Conservation (phyloP, 2,888 invertebrate species). For the Hypomecis punctinalis region DNA sequence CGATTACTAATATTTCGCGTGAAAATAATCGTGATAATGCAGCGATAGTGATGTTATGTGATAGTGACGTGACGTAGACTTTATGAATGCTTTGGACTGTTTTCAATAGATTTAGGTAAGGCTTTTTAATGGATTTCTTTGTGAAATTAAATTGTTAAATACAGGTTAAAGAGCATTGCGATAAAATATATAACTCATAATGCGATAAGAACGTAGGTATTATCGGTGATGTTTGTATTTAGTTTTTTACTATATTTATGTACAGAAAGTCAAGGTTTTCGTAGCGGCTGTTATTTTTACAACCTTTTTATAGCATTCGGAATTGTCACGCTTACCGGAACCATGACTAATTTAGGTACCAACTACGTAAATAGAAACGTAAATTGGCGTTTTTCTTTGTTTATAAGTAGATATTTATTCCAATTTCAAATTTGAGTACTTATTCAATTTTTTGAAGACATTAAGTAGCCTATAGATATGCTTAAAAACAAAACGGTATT, state of each 20-base stretch:
- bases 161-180: background rate
- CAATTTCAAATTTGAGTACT: no score
- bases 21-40: background rate
- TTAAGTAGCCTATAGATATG: no score
- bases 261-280: background rate
- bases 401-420: no score
- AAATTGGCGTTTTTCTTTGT: no score
- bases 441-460: no score
- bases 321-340: conserved; percentile 6
- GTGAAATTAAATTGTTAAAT: background rate
- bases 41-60: conserved; percentile 28
- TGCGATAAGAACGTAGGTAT: no score
- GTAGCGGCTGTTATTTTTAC: background rate
- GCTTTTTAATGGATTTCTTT: background rate
- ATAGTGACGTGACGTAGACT: conserved; percentile 22
- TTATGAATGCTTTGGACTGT: conserved; percentile 11
- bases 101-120: background rate
- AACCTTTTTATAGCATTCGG: background rate
- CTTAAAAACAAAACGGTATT: no score
- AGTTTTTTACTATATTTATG: background rate
- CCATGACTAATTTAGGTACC: background rate
- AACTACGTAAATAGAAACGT: no score
- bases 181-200: background rate
- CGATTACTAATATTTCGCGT: no score
- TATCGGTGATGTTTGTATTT: background rate